Evolutionary conservation across 2,888 invertebrate species (phyloP), one percentile per base, ranked within the genome.

Genomic region (Branchellion lobata): DNA sequence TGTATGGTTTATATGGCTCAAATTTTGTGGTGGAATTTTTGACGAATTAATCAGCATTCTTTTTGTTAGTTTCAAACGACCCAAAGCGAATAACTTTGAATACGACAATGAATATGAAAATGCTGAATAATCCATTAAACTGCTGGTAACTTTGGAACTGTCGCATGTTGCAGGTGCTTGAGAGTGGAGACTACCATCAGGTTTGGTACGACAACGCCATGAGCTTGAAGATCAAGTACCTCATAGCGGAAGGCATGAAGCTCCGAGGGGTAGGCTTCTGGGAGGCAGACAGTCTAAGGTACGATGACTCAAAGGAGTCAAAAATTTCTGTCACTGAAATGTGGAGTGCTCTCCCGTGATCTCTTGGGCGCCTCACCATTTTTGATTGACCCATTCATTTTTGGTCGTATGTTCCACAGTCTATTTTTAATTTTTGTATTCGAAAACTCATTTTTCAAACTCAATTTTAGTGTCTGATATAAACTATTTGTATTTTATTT

Each of bases 201-300:
- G 82, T 87, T 14, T 85, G 87, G 85, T 87, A 84, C 81, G 88
- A 88, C 81, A 85, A 87, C 80, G 84, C 85, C 0, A 78, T 83
- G 21, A 87, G 87, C 81, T 82, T 88, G 29, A 61, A 53, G 0
- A 33, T 85, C 40, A 88, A 88, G 81, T 87, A 86, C 80, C 69
- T 84, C 18, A 80, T 84, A 57, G 87, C 87, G 14, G 40, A 40
- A 14, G 40, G 8, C 8, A 40, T 8, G 40, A 82, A 84, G n/a
- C 78, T 88, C 65, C 82, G 85, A 14, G 88, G 88, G 11, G 86
- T 87, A 21, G 88, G 88, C 0, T 86, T 88, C 84, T 88, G 88
- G 88, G 85, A 87, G 65, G 86, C 86, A 8, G 87, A 88, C 82
- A 83, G 82, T 74, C 81, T 88, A 14, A 85, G 87, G 36, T 87